phyloP scores from a whole-genome alignment of 1,140 invertebrate species.

The Drosophila tani region DNA sequence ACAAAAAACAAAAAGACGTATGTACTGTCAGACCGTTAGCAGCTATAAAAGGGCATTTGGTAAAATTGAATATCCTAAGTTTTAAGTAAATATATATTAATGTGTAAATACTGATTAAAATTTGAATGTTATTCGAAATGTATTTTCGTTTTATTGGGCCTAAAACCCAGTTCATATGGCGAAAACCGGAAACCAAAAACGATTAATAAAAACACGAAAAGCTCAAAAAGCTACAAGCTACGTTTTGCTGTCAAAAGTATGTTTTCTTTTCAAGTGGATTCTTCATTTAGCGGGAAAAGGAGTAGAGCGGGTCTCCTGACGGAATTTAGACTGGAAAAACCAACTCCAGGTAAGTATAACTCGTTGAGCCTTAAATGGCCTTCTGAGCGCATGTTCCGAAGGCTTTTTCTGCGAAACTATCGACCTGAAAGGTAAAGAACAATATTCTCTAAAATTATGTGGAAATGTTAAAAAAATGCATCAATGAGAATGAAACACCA shows the following conservation, averaged over 20 bases:
- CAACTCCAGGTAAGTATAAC: no score
- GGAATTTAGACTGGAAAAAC: no score
- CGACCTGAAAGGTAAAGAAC: no score
- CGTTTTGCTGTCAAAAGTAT: neutral
- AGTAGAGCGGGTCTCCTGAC: no score
- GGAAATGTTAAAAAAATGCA: no score
- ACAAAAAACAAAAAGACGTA: neutral
- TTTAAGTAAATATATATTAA: slow-evolving; percentile 20
- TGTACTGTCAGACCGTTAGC: slow-evolving; percentile 18
- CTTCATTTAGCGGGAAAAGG: no score
- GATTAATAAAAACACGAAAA: slow-evolving; percentile 3
- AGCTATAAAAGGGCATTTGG: slow-evolving; percentile 16
- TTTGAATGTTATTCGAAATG: slow-evolving; percentile 16
- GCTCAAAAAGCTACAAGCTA: slow-evolving; percentile 1
- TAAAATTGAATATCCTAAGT: slow-evolving; percentile 21
- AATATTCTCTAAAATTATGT: no score
- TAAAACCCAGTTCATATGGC: slow-evolving; percentile 6
- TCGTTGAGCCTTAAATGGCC: no score
- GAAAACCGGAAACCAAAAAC: neutral
- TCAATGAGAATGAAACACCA: no score
- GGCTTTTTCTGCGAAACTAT: no score
- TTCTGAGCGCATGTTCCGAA: no score
- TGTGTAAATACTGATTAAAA: slow-evolving; percentile 22
- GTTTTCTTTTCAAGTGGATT: neutral
- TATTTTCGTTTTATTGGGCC: slow-evolving; percentile 16